Base-by-base conservation (phyloP, 1,140 invertebrate species). In the Heliconius eleuchia region DNA sequence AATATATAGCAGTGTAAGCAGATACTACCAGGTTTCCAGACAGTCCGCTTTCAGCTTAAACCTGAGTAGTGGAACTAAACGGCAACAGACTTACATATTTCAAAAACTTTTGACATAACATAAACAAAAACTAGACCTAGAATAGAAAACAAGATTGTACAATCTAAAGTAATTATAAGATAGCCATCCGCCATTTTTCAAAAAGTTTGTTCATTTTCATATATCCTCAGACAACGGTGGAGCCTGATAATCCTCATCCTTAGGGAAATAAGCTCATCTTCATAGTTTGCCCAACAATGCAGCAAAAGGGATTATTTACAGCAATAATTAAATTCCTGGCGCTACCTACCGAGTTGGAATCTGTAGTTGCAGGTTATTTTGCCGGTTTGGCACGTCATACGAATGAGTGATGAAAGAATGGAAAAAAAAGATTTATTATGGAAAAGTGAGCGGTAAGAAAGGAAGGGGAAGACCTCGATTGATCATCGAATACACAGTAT, bases 241-340 rank as follows among this genome's bases (percentile, higher is more conserved):
- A 7, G 18, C 27, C 13, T 13, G 60, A 66, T 66, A 66, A 66
- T 30, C 27, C 27, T 30, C 1, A 27, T 66, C 60, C 60, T 30
- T 6, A 9, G 60, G 60, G 60, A 66, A 66, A 66, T 66, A 66
- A 66, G 60, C 60, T 27, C 60, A 66, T 66, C 60, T 66, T 27
- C 23, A 66, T 66, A 66, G 60, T 66, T 66, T 66, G 60, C 60
- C 27, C 60, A 30, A 66, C 60, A 66, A 30, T 1, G 23, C 60
- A 27, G 27, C 60, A 27, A 66, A 66, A 66, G 60, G 60, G 60
- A 66, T 66, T 66, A 30, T 66, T 66, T 66, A 30, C 60, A 66
- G 60, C 23, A 30, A 66, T 66, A 66, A 66, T 66, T 66, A 66
- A 66, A 27, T 66, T 66, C 60, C 4, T 27, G 11, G 60, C 23